Base-by-base conservation (phyloP, 2,797 vertebrate species). In the Streptopelia turtur region DNA sequence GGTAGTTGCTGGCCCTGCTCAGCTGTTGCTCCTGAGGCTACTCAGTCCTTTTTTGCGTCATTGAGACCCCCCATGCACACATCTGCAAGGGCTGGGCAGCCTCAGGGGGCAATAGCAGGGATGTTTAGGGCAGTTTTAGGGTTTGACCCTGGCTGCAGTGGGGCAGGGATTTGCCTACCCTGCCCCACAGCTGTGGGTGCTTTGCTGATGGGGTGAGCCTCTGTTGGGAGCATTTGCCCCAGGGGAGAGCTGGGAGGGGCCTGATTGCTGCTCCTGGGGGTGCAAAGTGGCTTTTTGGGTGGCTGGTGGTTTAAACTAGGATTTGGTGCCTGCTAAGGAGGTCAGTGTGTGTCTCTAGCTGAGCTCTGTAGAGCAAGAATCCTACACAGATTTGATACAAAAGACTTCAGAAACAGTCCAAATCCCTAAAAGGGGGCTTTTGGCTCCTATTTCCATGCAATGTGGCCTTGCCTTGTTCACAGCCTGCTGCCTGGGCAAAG, bases 31-130 rank as follows among this genome's bases (percentile, higher is more conserved):
- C 33, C n/a, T 25, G 24, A 28, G 69, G 55, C 21, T 20, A 31
- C 7, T 12, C 10, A 37, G 63, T 16, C 3, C 0, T 0, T 30
- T 55, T 83, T 39, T 16, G 56, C 39, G 53, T 71, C 7, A 15
- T 16, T 37, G 49, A 75, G 86, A 20, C 37, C 7, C 25, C 39
- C 3, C 4, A 1, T n/a, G 31, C 25, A 65, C 50, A 30, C 1
- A 6, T 13, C 17, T 21, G n/a, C 17, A 39, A 60, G 45, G 60
- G 6, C 30, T 85, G 53, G 45, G 66, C 66, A 68, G 57, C 55
- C 31, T 25, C 35, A 3, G 65, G 77, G 35, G n/a, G n/a, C 33
- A 47, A 21, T 18, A 37, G 4, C 5, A 16, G 60, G 9, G 6
- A 33, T 11, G 15, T 31, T 57, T 20, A 45, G 69, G 31, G 37